Base-by-base conservation (phyloP, 2,113 vertebrate genomes). In the Eublepharis macularius region DNA sequence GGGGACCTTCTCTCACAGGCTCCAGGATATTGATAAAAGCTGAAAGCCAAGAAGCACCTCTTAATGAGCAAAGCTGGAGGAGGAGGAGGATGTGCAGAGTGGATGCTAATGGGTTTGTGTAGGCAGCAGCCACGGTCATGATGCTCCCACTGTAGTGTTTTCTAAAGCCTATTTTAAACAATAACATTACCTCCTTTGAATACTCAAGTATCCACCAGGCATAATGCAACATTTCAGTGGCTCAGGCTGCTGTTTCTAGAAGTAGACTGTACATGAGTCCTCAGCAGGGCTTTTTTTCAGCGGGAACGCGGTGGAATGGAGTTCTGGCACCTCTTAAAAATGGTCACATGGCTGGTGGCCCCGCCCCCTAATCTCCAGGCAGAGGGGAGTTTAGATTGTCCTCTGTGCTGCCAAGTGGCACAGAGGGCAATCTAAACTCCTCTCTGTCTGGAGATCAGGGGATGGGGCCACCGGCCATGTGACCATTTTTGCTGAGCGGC, bases 21-120 rank as follows among this genome's bases (percentile, higher is more conserved):
- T 80, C 54, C 49, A 41, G 76, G 76, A 74, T 86, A 79, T 80
- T 63, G 69, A 80, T 86, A 86, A 86, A 85, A 80, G 77, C 54
- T 73, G 84, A 80, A 57, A 80, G 69, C 43, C 41, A 86, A 86
- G 77, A 36, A 86, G 68, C 43, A 49, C 41, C 54, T 80, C 69
- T 80, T 86, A 74, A 85, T 80, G 51, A 86, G 77, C 69, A 45
- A 54, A 86, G 43, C 84, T 74, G 69, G 77, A 80, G 69, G 54
- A 51, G 72, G 54, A 45, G 26, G 49, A 36, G 69, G 83, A 73
- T 69, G 51, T 13, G 12, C 69, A 80, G 78, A 86, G 54, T 75
- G 69, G 77, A 80, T 80, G 84, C 77, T 86, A 86, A 86, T 86
- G 84, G 84, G 9, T 80, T 80, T 86, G 77, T 66, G 84, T 80